Evolutionary conservation across 2,113 vertebrate genomes (phyloP), one percentile per base, ranked within the genome.

Genomic region (Pelobates fuscus): DNA sequence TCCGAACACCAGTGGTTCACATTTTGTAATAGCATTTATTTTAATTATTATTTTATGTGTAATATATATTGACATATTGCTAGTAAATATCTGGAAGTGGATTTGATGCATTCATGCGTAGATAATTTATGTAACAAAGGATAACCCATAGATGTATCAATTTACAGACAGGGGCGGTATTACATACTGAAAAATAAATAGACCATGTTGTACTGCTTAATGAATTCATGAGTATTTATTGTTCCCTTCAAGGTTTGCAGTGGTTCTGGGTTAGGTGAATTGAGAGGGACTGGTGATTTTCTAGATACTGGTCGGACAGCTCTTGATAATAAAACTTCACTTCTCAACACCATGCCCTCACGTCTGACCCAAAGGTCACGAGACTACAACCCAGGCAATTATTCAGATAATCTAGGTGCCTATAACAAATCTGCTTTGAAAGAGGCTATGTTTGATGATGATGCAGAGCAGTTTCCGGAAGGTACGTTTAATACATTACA

Each of bases 241-340:
- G 0, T 49, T 62, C 76, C 17, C 17, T 14, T 12, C 32, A 49
- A 87, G 87, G 79, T 82, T 15, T 81, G 86, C 89, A 93, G 70
- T 78, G 92, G 87, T 71, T 60, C 91, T 80, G 81, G 91, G 1
- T 80, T 91, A n/a, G 79, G 79, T 11, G 94, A 95, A 27, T 77
- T 87, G 2, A 83, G 92, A 78, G 86, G 87, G 52, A 87, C 86
- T 32, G 66, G 91, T 0, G 93, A 94, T 20, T 59, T 78, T 7
- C 54, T 88, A 1, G 95, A 96, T 2, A 86, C 92, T 0, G 92
- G 93, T 23, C 94, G 95, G 65, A 93, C 91, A 68, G 93, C 89
- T 68, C 89, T 98, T 24, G 96, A 98, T 81, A 98, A 97, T 86
- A 98, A 98, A 88, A 93, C 94, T 0, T 94, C 96, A 0, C 83